phyloP scores from a whole-genome alignment of 2,888 invertebrate species.

The Tenthredo scrophulariae region DNA sequence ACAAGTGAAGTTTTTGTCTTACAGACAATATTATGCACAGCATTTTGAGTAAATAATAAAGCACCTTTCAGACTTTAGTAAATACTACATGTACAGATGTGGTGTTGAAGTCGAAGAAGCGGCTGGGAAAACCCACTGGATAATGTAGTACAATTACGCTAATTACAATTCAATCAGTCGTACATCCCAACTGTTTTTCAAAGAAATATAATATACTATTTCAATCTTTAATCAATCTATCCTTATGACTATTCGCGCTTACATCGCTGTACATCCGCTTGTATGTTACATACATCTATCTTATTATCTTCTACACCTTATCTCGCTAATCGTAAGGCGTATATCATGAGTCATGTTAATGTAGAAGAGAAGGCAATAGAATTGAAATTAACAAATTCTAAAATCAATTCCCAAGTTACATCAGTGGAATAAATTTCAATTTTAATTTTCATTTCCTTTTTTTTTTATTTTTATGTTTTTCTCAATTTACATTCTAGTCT shows the following conservation, averaged over 20 bases:
- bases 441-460: background rate
- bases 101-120: background rate
- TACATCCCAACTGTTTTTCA: conserved; percentile 5
- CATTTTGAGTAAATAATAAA: background rate
- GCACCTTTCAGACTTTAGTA: background rate
- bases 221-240: conserved; percentile 13
- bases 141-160: conserved; percentile 4
- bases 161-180: conserved; percentile 23
- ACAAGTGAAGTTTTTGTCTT: background rate
- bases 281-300: background rate
- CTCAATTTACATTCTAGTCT: conserved; percentile 20
- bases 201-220: background rate
- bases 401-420: background rate
- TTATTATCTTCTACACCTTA: background rate
- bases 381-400: background rate
- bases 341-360: background rate
- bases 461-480: background rate
- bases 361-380: background rate
- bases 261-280: background rate
- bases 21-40: background rate
- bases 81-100: background rate
- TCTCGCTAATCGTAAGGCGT: background rate
- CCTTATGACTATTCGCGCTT: background rate
- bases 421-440: conserved; percentile 1
- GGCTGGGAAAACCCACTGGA: conserved; percentile 1